Conservation (phyloP, 2,113 vertebrate species). For the Meleagris gallopavo region DNA sequence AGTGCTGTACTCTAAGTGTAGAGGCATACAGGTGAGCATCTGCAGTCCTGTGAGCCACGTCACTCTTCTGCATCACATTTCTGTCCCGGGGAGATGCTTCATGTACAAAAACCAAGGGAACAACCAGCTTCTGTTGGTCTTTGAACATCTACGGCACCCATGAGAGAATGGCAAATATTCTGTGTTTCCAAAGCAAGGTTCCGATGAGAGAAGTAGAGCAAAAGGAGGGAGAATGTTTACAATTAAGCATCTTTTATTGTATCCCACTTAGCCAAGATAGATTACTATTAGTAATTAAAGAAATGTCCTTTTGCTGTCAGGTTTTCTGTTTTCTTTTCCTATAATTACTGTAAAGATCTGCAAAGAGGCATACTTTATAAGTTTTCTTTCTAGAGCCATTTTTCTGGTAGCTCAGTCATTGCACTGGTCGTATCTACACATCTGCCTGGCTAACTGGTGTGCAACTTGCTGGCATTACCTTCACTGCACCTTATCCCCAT, state of each 20-base stretch:
- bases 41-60: not conserved
- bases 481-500: fast-evolving
- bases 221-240: not conserved
- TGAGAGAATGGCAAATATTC: not conserved
- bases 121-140: not conserved
- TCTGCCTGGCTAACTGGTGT: not conserved
- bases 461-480: not conserved
- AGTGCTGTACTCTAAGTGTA: fast-evolving
- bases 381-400: not conserved
- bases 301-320: not conserved
- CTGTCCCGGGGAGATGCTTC: not conserved
- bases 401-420: not conserved
- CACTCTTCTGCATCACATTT: not conserved
- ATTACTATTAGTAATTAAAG: not conserved
- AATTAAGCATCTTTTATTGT: not conserved
- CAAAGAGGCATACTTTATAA: not conserved
- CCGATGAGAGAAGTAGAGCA: not conserved
- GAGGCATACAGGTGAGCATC: not conserved
- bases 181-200: not conserved
- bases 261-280: not conserved
- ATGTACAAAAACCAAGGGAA: not conserved
- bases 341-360: not conserved
- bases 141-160: not conserved
- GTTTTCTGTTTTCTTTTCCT: not conserved
- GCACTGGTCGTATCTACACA: not conserved